phyloP scores from a whole-genome alignment of 2,888 invertebrate species.

The Cremastinae sp. region DNA sequence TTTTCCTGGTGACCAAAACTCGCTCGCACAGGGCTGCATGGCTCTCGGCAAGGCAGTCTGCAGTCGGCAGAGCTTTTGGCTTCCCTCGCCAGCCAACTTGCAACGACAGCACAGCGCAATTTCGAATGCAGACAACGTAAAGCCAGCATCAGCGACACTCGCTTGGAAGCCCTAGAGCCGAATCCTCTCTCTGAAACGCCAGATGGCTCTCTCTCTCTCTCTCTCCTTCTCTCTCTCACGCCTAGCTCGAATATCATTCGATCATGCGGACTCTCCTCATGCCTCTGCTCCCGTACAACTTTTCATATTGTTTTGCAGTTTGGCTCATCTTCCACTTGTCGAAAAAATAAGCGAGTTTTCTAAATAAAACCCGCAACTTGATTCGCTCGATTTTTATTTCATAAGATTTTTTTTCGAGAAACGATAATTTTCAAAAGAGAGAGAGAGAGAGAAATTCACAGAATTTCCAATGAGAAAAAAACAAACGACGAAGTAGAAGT shows the following conservation, averaged over 20 bases:
- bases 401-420: too few species aligned
- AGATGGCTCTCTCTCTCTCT: conserved; percentile 44
- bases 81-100: conserved; percentile 50
- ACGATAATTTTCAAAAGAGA: too few species aligned
- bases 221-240: not conserved
- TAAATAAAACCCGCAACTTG: too few species aligned
- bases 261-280: conserved; percentile 52
- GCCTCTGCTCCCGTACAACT: conserved; percentile 59
- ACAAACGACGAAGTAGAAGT: too few species aligned
- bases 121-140: conserved; percentile 65
- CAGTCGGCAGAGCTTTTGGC: conserved; percentile 6
- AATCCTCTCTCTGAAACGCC: conserved; percentile 31
- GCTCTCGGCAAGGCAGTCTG: conserved; percentile 29
- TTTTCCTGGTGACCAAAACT: conserved; percentile 16
- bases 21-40: conserved; percentile 24
- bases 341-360: too few species aligned
- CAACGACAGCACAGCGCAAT: conserved; percentile 55
- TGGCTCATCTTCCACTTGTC: conserved; percentile 20
- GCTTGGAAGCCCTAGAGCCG: conserved; percentile 19
- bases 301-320: conserved; percentile 61
- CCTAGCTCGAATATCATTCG: conserved; percentile 64
- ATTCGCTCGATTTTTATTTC: too few species aligned
- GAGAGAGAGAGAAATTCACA: too few species aligned
- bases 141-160: conserved; percentile 42
- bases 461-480: not conserved